Evolutionary conservation across 2,797 vertebrate genomes (phyloP), one percentile per base, ranked within the genome.

Genomic region (Semotilus atromaculatus): DNA sequence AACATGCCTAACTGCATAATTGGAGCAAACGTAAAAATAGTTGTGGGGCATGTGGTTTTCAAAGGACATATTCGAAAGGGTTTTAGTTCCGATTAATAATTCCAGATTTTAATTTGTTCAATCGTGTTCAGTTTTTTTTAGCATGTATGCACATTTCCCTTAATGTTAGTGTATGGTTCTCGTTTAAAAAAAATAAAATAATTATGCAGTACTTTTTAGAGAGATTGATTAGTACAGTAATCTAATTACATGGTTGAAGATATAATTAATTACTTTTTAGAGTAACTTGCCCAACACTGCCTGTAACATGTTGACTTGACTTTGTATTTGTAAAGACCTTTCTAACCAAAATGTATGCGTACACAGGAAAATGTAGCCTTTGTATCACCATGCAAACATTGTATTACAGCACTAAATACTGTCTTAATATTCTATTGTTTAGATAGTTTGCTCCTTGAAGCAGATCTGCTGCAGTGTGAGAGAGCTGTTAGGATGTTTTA

Each of bases 381-480:
- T 70, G 10, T 1, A 21, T 70, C 6, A 3, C 31, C 31, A 31
- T 31, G 31, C 31, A 31, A 31, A 31, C 31, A 29, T 14, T 45
- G 26, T 34, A 70, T 58, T 53, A 18, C n/a, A n/a, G 36, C 73
- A 55, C 16, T 19, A 58, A 68, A 67, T 68, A 55, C 7, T 26
- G 45, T 40, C 68, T 38, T 11, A 62, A 66, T 75, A 67, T 55
- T 58, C 51, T 76, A 45, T 26, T 19, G 18, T 23, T 21, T 19
- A 78, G 64, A 70, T 60, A 78, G 60, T 68, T 78, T 70, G 64
- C 66, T 70, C 36, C 60, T 60, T 38, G 6, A 29, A 60, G 48
- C 36, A 78, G 14, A 60, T 68, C 18, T n/a, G 7, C 38, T 34
- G 51, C 38, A 45, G 48, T 58, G 48, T 60, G 36, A 55, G 11